phyloP scores from a whole-genome alignment of 1,140 invertebrate genomes.

The Piezodorus guildinii region DNA sequence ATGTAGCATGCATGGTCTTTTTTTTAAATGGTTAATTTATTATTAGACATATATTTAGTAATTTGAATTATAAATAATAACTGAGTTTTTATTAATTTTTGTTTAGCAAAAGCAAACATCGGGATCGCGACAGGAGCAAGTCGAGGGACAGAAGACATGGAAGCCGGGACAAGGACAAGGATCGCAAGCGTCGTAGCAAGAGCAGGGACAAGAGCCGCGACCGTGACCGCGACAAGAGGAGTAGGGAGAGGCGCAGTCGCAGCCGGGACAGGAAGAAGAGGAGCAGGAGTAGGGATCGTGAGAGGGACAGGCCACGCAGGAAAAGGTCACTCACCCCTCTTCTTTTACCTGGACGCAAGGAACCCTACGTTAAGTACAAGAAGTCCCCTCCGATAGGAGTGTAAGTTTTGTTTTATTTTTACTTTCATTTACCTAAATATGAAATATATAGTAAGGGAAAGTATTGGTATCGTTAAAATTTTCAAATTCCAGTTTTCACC shows the following conservation, averaged over 20 bases:
- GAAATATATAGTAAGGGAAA: too few species aligned
- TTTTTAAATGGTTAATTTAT: too few species aligned
- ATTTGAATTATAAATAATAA: too few species aligned
- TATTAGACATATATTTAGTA: too few species aligned
- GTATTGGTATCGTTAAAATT: too few species aligned
- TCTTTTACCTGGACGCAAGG: conserved; percentile 33
- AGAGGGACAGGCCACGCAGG: conserved; percentile 28
- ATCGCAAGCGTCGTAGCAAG: conserved; percentile 28
- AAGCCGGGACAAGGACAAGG: conserved; percentile 30
- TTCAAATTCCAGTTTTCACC: too few species aligned
- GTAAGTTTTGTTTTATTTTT: too few species aligned
- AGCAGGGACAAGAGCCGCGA: conserved; percentile 20
- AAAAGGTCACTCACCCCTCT: conserved; percentile 40
- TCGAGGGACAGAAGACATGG: conserved; percentile 27
- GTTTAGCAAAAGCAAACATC: too few species aligned
- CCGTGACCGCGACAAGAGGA: neutral
- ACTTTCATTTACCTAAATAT: too few species aligned
- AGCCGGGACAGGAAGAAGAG: conserved; percentile 33
- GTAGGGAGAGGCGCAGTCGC: conserved; percentile 29
- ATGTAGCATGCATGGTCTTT: too few species aligned
- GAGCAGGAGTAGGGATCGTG: conserved; percentile 31
- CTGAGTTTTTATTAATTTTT: too few species aligned
- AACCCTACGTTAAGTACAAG: conserved; percentile 37
- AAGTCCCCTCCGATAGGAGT: conserved; percentile 36
- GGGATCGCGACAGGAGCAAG: conserved; percentile 28